These are phyloP conservation scores for Halichondria panicea DNA, from an alignment of 37 sponge, comb jelly and placozoan species.

Conservation along the genomic window DNA sequence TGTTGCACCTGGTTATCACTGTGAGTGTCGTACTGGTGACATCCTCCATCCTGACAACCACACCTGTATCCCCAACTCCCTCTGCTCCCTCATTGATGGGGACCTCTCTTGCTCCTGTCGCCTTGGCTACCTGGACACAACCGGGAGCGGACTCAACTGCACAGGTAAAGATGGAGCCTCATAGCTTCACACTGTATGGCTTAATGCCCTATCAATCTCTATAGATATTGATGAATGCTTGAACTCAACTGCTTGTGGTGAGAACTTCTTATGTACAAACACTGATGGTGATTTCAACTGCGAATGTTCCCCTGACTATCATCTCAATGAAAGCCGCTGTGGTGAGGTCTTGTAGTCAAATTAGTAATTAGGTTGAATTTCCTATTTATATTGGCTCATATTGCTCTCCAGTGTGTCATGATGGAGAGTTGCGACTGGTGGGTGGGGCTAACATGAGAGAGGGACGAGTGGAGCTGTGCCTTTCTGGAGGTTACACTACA, in stretches of 20 bases:
- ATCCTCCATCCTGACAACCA: neutral
- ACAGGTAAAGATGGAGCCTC: neutral
- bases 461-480: slow-evolving; percentile 13
- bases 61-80: neutral
- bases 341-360: neutral
- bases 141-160: neutral
- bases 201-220: neutral
- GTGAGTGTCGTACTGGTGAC: neutral
- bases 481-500: neutral
- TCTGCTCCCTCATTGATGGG: neutral
- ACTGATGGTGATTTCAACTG: slow-evolving; percentile 5
- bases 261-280: neutral
- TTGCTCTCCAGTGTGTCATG: neutral
- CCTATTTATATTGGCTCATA: neutral
- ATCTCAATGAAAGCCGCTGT: too few species aligned
- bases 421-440: neutral
- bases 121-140: slow-evolving; percentile 2
- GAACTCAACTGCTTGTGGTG: neutral
- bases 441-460: neutral
- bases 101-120: neutral
- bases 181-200: neutral
- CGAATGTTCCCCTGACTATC: neutral
- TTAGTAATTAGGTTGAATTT: neutral
- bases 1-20: too few species aligned
- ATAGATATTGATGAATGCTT: slow-evolving; percentile 26